Percentiles rank a stretch among this genome's conserved stretches.
These are phyloP conservation scores for Dasyornis broadbenti DNA, from an alignment of 2,113 vertebrate genomes.

Conservation along the genomic window DNA sequence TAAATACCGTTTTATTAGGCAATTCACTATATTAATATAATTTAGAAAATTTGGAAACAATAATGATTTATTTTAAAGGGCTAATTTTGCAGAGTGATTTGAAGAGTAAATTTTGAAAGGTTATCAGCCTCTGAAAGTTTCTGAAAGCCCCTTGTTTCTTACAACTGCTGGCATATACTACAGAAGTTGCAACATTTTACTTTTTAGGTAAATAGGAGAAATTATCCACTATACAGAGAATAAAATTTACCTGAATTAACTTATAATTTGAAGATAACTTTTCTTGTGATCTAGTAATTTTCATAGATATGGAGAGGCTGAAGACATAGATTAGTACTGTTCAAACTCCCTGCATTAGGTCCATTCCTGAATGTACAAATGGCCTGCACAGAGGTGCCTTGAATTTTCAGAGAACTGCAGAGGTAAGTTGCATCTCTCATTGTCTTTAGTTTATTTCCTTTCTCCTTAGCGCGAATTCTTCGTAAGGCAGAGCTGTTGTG, in stretches of 20 bases:
- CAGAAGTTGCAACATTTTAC: neutral
- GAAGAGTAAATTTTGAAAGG: neutral
- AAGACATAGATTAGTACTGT: neutral
- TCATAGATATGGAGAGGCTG: rapidly evolving
- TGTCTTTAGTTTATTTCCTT: neutral
- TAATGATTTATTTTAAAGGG: neutral
- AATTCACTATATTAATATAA: neutral
- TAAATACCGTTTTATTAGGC: neutral
- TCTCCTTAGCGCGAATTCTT: neutral
- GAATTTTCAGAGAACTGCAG: neutral
- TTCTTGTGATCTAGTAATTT: neutral
- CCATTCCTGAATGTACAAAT: neutral
- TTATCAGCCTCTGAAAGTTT: neutral
- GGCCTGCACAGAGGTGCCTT: neutral
- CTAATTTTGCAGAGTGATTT: neutral
- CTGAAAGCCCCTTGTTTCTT: neutral
- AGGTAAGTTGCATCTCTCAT: neutral
- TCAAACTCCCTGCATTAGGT: neutral
- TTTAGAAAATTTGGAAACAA: neutral
- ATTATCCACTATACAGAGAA: neutral
- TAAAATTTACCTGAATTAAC: neutral
- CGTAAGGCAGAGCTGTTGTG: neutral
- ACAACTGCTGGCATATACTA: neutral
- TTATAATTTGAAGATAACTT: neutral
- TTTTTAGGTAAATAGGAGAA: neutral